phyloP scores from a whole-genome alignment of 2,113 vertebrate species.

The Hydrochoerus hydrochaeris region DNA sequence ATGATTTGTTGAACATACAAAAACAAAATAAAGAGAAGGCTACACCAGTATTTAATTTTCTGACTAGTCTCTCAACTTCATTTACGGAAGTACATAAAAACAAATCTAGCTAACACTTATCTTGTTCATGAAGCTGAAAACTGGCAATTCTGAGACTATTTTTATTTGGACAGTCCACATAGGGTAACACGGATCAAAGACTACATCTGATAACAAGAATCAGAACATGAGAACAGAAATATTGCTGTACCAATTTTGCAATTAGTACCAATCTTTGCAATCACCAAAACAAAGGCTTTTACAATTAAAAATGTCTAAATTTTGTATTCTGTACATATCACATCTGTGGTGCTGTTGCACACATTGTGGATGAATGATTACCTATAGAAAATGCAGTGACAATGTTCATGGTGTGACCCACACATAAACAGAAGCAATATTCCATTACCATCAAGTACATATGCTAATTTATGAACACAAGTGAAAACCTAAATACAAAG shows the following conservation, averaged over 20 bases:
- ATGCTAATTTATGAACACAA: background rate
- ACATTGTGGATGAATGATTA: background rate
- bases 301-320: background rate
- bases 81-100: background rate
- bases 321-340: background rate
- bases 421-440: background rate
- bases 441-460: background rate
- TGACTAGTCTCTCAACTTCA: background rate
- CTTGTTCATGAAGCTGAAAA: background rate
- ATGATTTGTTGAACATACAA: background rate
- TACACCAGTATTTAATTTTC: background rate
- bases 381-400: background rate
- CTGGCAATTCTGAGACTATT: background rate
- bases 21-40: background rate
- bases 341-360: background rate
- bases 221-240: background rate
- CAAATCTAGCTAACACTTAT: background rate
- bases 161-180: background rate
- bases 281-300: background rate
- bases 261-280: background rate
- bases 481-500: background rate
- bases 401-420: background rate
- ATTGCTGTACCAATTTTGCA: background rate
- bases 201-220: background rate
- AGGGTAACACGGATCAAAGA: background rate